Evolutionary conservation across 2,888 invertebrate genomes (phyloP), one percentile per base, ranked within the genome.

Genomic region (Ochlodes sylvanus): DNA sequence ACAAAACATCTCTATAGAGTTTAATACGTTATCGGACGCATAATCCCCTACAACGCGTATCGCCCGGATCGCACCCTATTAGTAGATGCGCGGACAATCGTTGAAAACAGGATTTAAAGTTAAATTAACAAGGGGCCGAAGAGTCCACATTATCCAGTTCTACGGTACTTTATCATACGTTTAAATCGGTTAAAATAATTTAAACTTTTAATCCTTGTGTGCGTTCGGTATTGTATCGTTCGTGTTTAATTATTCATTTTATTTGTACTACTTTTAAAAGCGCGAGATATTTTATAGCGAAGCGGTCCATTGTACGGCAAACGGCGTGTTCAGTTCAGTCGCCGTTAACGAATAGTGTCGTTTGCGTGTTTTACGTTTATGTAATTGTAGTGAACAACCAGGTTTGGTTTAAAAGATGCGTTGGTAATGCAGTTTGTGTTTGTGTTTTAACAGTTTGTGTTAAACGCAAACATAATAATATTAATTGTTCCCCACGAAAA

Each of bases 141-240:
- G 80, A 79, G 82, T 78, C 77, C 79, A 80, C 82, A 80, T 68
- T 75, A 75, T 74, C 78, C 76, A 69, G 65, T 65, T 72, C 71
- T 70, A 65, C 71, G 69, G 61, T 77, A 77, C 81, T 84, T 82
- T 86, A 85, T 85, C 87, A 81, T 85, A 83, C 77, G 83, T 82
- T 86, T 84, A 84, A 87, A 88, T 87, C 88, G 84, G 82, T 79
- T 82, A 78, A 87, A 87, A 88, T 88, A 86, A 88, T 86, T 87
- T 88, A 86, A 87, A 88, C 79, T 88, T 87, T 85, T 86, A 88
- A 89, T 83, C 88, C 87, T 69, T 79, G 80, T 84, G 82, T 79
- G 80, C 70, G 71, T 71, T 56, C 19, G 32, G 62, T 21, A 56
- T 61, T 55, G 44, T 55, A 55, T 27, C n/a, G 58, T 9, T 9